Evolutionary conservation across 2,113 vertebrate species (phyloP), one percentile per base, ranked within the genome.

Genomic region (Rhineura floridana): DNA sequence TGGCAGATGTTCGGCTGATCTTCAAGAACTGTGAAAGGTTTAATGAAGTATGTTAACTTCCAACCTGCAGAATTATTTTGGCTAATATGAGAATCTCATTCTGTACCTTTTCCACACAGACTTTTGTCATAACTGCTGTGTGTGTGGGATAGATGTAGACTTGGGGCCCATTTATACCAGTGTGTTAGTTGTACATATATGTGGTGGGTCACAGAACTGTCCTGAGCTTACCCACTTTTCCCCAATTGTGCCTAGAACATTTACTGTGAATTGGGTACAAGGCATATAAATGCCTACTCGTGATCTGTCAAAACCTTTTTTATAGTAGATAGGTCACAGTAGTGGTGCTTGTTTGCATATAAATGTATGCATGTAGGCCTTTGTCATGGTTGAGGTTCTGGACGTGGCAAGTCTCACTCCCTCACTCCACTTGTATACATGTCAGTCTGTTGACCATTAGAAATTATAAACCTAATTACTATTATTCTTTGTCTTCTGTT

Each of bases 21-120:
- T 99, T 99, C 97, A 98, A 97, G 96, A 99, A 99, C 97, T 99
- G 99, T 97, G 98, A 98, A 96, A 98, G 98, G 95, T 99, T 98
- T 97, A 99, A 99, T 92, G 99, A 99, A 98, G 99, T 99, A 98
- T 97, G 98, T 98, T 97, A 95, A 92, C 95, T 97, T 98, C 94
- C 91, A 95, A 96, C 92, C 93, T 93, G 10, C 91, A 80, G 89
- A 83, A 8, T 15, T 39, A 87, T 33, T 89, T 75, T 63, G 39
- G 5, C 65, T 1, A 12, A 91, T 73, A 4, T 73, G 76, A 59
- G 23, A 79, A 0, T 19, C 0, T 55, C 8, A 0, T 81, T 80
- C 46, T 90, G 72, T 80, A 91, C 70, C 69, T 90, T 80, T 55
- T 90, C 12, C 80, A 65, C 0, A n/a, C 72, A n/a, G 84, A 80